phyloP scores from a whole-genome alignment of 37 sponge, comb jelly and placozoan species.

The Petrosia ficiformis region DNA sequence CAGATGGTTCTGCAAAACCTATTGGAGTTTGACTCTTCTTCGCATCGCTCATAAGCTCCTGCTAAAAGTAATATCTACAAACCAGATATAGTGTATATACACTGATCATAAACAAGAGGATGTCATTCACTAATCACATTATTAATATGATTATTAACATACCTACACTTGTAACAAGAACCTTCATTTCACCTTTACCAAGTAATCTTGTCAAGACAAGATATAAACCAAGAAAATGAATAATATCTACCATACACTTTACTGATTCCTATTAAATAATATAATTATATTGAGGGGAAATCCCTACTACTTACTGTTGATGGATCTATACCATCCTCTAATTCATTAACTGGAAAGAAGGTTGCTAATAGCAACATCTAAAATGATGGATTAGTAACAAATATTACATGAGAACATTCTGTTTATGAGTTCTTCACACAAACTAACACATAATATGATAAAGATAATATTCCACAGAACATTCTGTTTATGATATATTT shows the following conservation, averaged over 20 bases:
- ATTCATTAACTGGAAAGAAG: constrained; percentile 72
- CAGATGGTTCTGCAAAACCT: no score
- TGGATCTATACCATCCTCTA: constrained; percentile 20
- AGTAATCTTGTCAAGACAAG: constrained; percentile 57
- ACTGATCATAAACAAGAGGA: neutral
- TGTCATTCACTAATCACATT: no score
- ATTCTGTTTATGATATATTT: no score
- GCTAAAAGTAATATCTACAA: neutral
- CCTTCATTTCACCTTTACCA: constrained; percentile 81
- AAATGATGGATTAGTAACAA: neutral
- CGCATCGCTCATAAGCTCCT: no score
- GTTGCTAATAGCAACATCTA: constrained; percentile 87
- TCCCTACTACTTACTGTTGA: constrained; percentile 20
- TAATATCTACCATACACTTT: constrained; percentile 80
- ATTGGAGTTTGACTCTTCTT: no score
- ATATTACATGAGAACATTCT: neutral
- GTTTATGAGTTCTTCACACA: no score
- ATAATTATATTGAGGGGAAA: neutral
- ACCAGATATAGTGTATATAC: neutral
- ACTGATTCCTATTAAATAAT: constrained; percentile 41
- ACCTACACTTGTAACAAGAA: constrained; percentile 81
- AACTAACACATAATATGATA: no score
- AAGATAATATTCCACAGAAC: no score
- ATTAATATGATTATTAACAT: neutral
- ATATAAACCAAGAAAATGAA: constrained; percentile 84